phyloP scores from a whole-genome alignment of 1,140 invertebrate genomes.

The Drosophila lacertosa region DNA sequence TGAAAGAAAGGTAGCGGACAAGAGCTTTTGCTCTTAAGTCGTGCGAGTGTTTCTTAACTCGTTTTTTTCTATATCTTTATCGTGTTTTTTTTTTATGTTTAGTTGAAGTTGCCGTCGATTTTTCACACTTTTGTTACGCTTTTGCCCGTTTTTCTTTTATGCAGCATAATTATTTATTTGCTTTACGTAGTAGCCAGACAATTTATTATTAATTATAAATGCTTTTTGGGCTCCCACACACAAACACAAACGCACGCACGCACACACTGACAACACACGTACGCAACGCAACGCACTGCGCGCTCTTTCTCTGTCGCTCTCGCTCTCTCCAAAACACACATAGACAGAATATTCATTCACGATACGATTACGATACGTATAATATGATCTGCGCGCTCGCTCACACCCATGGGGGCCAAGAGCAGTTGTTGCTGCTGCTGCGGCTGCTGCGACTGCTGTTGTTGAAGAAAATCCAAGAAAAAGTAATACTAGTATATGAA shows the following conservation, averaged over 20 bases:
- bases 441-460: slow-evolving; percentile 29
- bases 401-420: slow-evolving; percentile 54
- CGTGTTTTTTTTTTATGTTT: slow-evolving; percentile 1
- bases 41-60: slow-evolving; percentile 14
- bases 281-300: slow-evolving; percentile 49
- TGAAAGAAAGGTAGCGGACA: slow-evolving; percentile 8
- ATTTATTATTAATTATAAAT: slow-evolving; percentile 56
- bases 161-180: slow-evolving; percentile 51
- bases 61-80: slow-evolving; percentile 15
- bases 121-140: slow-evolving; percentile 48
- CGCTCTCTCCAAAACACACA: slow-evolving; percentile 45
- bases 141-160: slow-evolving; percentile 50
- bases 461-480: slow-evolving; percentile 67
- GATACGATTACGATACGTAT: slow-evolving; percentile 71
- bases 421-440: slow-evolving; percentile 28
- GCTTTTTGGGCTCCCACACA: slow-evolving; percentile 41
- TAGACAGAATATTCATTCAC: slow-evolving; percentile 76
- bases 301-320: slow-evolving; percentile 23
- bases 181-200: slow-evolving; percentile 36
- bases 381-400: slow-evolving; percentile 68
- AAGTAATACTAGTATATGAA: slow-evolving; percentile 73
- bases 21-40: slow-evolving; percentile 33
- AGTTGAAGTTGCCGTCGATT: slow-evolving; percentile 25
- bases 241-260: slow-evolving; percentile 30
- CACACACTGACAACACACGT: slow-evolving; percentile 43